phyloP scores from a whole-genome alignment of 2,888 invertebrate genomes.

The Cheilosia urbana region DNA sequence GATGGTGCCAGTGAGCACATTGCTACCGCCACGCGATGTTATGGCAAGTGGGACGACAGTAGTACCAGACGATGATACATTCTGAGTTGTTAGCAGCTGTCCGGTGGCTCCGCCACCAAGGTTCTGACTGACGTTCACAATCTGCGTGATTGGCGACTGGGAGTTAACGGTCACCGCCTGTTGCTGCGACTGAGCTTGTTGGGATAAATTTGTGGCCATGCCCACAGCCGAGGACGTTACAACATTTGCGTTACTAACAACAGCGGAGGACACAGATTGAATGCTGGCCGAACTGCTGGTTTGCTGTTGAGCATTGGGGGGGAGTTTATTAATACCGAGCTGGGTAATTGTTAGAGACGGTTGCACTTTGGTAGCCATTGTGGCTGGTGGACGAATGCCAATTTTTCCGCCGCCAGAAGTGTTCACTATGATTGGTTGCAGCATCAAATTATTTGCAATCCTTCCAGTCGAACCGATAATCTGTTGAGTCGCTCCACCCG shows the following conservation, averaged over 20 bases:
- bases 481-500: constrained; percentile 80
- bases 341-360: constrained; percentile 83
- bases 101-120: constrained; percentile 73
- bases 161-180: constrained; percentile 74
- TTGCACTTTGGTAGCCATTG: constrained; percentile 83
- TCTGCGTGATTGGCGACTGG: constrained; percentile 77
- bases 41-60: constrained; percentile 83
- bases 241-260: constrained; percentile 55
- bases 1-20: constrained; percentile 82
- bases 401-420: constrained; percentile 80
- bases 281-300: constrained; percentile 77
- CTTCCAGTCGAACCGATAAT: constrained; percentile 81
- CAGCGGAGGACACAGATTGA: constrained; percentile 75
- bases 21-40: constrained; percentile 80
- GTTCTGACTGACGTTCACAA: constrained; percentile 79
- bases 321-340: constrained; percentile 81
- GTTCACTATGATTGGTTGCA: constrained; percentile 83
- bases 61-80: constrained; percentile 79
- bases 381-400: constrained; percentile 82
- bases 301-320: constrained; percentile 76
- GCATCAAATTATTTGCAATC: constrained; percentile 82
- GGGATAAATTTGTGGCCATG: constrained; percentile 45
- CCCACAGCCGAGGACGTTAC: constrained; percentile 50
- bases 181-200: constrained; percentile 50
- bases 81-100: constrained; percentile 78